Evolutionary conservation across 2,888 invertebrate genomes (phyloP), one percentile per base, ranked within the genome.

Genomic region (Pseudococcus jackbeardsleyi): DNA sequence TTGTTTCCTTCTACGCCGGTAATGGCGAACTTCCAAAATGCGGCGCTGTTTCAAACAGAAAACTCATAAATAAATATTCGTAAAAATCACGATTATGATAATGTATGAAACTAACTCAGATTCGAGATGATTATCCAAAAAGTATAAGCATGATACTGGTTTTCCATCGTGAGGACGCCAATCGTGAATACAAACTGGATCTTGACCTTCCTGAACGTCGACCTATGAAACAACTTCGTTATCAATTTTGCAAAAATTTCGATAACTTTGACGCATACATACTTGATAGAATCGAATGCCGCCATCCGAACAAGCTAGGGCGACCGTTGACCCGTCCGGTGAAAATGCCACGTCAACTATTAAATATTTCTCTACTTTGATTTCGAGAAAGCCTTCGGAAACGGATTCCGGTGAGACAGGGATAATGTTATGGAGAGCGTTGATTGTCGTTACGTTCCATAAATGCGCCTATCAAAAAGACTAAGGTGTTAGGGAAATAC

Each of bases 1-100:
- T 12, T 87, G 92, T 98, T 98, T 91, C 96, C 94, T 89, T 96
- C 95, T 0, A 97, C 95, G 0, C 97, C 97, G 0, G 99, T 98
- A 72, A 99, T 94, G 0, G 97, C 98, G 92, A 96, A 98, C 92
- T 98, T 98, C 99, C 99, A 99, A 92, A 98, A 98, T 91, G 96
- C 95, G 17, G 93, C 94, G 90, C 94, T 94, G 89, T 89, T 89
- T 89, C 89, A 89, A 59, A 86, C 54, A 88, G 48, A 50, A 15
- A n/a, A n/a, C n/a, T 50, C 48, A 15, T 1, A 50, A 50, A 15
- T 8, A 50, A 15, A 9, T 15, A 12, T 50, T 50, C 48, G 48
- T 59, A 68, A 72, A 82, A 85, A 15, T 64, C 42, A 68, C 50
- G 84, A 22, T 87, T 88, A 87, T 42, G 33, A 86, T 50, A 1